phyloP scores from a whole-genome alignment of 2,888 invertebrate species.

The Xanthia icteritia region DNA sequence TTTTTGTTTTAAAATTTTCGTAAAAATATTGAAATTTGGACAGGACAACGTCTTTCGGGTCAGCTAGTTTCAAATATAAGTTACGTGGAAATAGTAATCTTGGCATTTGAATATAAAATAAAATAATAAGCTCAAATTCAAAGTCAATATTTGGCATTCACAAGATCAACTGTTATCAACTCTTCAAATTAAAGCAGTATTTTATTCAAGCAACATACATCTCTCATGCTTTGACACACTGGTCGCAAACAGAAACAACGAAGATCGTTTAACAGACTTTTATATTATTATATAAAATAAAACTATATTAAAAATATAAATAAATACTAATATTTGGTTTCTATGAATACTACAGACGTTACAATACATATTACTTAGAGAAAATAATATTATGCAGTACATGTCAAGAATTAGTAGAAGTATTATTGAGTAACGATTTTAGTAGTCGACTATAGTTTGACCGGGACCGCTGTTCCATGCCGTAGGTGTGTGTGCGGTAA shows the following conservation, averaged over 20 bases:
- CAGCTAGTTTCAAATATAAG: background rate
- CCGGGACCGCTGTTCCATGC: too few relatives aligned
- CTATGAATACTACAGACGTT: slow-evolving; percentile 76
- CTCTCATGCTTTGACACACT: slow-evolving; percentile 18
- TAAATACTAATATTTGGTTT: slow-evolving; percentile 83
- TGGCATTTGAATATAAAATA: slow-evolving; percentile 38
- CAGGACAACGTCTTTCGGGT: too few relatives aligned
- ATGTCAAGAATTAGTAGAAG: slow-evolving; percentile 2
- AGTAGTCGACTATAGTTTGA: too few relatives aligned
- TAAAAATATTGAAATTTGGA: too few relatives aligned
- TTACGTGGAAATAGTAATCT: slow-evolving; percentile 11
- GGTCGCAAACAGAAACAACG: slow-evolving; percentile 22
- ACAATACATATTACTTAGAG: slow-evolving; percentile 53
- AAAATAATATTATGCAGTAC: slow-evolving; percentile 36
- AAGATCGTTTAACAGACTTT: slow-evolving; percentile 34
- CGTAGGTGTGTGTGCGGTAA: too few relatives aligned
- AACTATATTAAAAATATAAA: slow-evolving; percentile 59
- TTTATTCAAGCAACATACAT: slow-evolving; percentile 43
- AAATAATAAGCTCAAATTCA: slow-evolving; percentile 3
- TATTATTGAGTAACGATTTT: too few relatives aligned
- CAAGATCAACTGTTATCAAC: slow-evolving; percentile 21
- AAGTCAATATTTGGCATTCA: slow-evolving; percentile 46
- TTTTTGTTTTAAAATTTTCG: too few relatives aligned
- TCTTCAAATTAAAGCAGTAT: slow-evolving; percentile 36
- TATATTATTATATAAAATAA: slow-evolving; percentile 37